A percentile compares a stretch with the other conserved stretches of the same genome.
Conservation (phyloP, 2,113 vertebrate genomes). For the Neofelis nebulosa region DNA sequence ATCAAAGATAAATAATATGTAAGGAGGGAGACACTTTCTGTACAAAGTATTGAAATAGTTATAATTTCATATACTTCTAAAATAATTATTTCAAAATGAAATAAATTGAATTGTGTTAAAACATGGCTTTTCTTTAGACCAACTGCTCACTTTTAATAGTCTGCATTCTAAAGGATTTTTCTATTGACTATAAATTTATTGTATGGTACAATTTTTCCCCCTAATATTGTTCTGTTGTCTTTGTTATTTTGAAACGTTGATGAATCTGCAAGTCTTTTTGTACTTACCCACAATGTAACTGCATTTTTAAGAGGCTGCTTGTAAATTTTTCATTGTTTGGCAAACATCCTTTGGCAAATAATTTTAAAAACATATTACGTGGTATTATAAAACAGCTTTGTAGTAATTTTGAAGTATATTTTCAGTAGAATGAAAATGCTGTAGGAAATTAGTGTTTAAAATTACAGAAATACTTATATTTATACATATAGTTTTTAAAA, state of each 20-base stretch:
- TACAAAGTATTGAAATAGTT: neutral
- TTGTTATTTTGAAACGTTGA: neutral
- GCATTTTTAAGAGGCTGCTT: constrained; percentile 11
- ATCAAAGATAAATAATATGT: neutral
- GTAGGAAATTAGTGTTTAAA: constrained; percentile 38
- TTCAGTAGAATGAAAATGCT: constrained; percentile 9
- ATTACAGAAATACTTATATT: neutral
- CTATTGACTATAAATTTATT: neutral
- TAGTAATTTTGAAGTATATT: neutral
- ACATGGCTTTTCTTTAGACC: neutral
- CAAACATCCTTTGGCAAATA: neutral
- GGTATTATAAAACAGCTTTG: neutral
- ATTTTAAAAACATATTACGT: neutral
- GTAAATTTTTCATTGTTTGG: constrained; percentile 29
- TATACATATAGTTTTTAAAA: constrained; percentile 25
- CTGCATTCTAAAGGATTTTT: neutral
- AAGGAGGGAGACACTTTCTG: neutral
- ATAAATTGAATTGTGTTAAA: constrained; percentile 24
- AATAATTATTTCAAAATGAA: constrained; percentile 50
- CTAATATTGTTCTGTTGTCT: neutral
- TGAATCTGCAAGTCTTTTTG: constrained; percentile 20
- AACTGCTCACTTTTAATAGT: neutral
- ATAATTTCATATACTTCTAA: neutral
- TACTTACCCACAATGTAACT: neutral
- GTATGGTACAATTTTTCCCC: neutral